phyloP scores from a whole-genome alignment of 2,888 invertebrate genomes.

The Volucella inanis region DNA sequence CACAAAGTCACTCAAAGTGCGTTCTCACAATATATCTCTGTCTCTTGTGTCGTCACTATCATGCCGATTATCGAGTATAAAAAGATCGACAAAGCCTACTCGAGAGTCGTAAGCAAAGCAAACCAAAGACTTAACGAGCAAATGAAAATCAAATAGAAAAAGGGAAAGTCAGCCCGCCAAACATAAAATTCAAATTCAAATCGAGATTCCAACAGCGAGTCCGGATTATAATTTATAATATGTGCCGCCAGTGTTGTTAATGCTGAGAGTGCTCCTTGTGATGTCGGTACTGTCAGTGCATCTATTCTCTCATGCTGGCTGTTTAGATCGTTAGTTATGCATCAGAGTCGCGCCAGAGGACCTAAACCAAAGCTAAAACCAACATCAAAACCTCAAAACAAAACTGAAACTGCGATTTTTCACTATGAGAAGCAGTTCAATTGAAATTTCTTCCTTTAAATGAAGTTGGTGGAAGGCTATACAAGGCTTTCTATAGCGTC shows the following conservation, averaged over 20 bases:
- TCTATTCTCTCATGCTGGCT: slow-evolving; percentile 1
- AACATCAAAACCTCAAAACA: background rate
- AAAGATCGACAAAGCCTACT: background rate
- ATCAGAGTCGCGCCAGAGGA: slow-evolving; percentile 56
- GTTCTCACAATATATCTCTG: slow-evolving; percentile 50
- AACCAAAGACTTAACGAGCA: too few relatives aligned
- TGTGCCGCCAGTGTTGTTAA: slow-evolving; percentile 27
- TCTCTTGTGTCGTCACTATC: slow-evolving; percentile 13
- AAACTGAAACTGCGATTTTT: slow-evolving; percentile 18
- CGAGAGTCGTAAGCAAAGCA: background rate
- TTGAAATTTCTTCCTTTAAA: slow-evolving; percentile 56
- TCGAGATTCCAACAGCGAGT: slow-evolving; percentile 73
- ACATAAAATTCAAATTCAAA: slow-evolving; percentile 72
- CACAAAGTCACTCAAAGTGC: slow-evolving; percentile 4
- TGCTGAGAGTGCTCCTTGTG: too few relatives aligned
- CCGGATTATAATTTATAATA: slow-evolving; percentile 74
- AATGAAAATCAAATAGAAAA: slow-evolving; percentile 41
- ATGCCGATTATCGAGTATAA: slow-evolving; percentile 57
- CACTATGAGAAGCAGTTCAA: slow-evolving; percentile 61
- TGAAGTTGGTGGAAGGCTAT: slow-evolving; percentile 25
- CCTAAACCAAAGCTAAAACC: slow-evolving; percentile 54
- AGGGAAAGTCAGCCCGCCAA: slow-evolving; percentile 69
- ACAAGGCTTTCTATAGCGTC: slow-evolving; percentile 64
- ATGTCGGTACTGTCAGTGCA: too few relatives aligned
- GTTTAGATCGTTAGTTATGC: slow-evolving; percentile 63